Evolutionary conservation across 2,888 invertebrate genomes (phyloP), one percentile per base, ranked within the genome.

Genomic region (Pyrrhia umbra): DNA sequence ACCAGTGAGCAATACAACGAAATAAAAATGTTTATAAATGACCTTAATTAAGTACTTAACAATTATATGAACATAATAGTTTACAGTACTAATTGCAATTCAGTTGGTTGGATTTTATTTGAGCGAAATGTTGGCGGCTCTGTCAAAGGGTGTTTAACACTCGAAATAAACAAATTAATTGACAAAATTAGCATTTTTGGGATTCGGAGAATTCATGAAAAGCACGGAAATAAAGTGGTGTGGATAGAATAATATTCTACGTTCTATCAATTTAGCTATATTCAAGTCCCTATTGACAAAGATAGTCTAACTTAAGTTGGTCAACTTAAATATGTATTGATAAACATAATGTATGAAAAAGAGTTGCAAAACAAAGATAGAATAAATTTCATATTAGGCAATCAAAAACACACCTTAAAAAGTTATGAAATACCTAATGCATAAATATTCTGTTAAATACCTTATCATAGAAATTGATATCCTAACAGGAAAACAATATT

Each of bases 361-460:
- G 8, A 23, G 45, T 77, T 77, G 42, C 54, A 16, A 62, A 61
- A 74, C 23, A 46, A 50, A 39, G 25, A 54, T 30, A 56, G 27
- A 66, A 61, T 63, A 43, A 55, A 58, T 18, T 62, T 40, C 39
- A 39, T 57, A 25, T 76, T 62, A 39, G 21, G 27, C 50, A 79
- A 77, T 39, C 45, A 42, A 18, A 52, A 21, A 58, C 37, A 50
- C 46, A 39, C 9, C 9, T 60, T 56, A 45, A 46, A 25, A 42
- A 34, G 15, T 59, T 60, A 43, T 34, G 39, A 74, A 50, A 69
- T 16, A 50, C 9, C 13, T 27, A 1, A 45, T 34, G n/a, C n/a
- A n/a, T n/a, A n/a, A n/a, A n/a, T n/a, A n/a, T n/a, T n/a, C n/a
- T n/a, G n/a, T n/a, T n/a, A n/a, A n/a, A n/a, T n/a, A n/a, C n/a